Base-by-base conservation (phyloP, 2,888 invertebrate genomes). In the Caenorhabditis virilis region DNA sequence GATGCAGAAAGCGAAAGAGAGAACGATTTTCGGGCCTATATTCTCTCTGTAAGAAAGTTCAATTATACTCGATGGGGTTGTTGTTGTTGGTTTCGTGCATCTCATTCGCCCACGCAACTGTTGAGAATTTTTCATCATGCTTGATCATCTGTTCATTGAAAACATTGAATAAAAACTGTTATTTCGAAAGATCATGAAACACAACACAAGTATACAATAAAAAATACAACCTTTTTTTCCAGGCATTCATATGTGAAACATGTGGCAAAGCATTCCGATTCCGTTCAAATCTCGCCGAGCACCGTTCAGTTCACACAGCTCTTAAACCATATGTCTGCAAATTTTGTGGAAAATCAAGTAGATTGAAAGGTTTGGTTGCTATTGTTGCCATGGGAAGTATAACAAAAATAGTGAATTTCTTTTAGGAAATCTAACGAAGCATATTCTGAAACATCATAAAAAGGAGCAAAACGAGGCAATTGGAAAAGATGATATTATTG, bases 211-310 rank as follows among this genome's bases (percentile, higher is more conserved):
- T 30, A 13, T 30, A 13, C 13, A 13, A 30, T 9, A 30, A 13
- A 9, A 9, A 30, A 30, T 13, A 30, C 6, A 6, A 30, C 13
- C 13, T 30, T 13, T 48, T 39, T 58, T 71, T 76, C 43, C 71
- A 75, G 76, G 58, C 75, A 33, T 83, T 83, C 71, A 75, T 83
- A 41, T 83, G 83, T 63, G 83, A 83, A 69, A 83, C 81, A 57
- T 83, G 83, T 73, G 78, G 77, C 30, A 83, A 83, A 68, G 83
- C 82, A 26, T 83, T 83, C 58, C 82, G 83, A 27, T 83, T 83
- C 66, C 80, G 83, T 23, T 82, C 82, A 18, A 83, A 83, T 61
- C 62, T 83, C 52, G 83, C 83, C 48, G 83, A 83, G 53, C 83
- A 83, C 62, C 78, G 83, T 26, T 79, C 79, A 54, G 83, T 83